A percentile compares a stretch with the other conserved stretches of the same genome.
These are phyloP conservation scores for Phainopepla nitens DNA, from an alignment of 2,113 vertebrate species.

Conservation along the genomic window DNA sequence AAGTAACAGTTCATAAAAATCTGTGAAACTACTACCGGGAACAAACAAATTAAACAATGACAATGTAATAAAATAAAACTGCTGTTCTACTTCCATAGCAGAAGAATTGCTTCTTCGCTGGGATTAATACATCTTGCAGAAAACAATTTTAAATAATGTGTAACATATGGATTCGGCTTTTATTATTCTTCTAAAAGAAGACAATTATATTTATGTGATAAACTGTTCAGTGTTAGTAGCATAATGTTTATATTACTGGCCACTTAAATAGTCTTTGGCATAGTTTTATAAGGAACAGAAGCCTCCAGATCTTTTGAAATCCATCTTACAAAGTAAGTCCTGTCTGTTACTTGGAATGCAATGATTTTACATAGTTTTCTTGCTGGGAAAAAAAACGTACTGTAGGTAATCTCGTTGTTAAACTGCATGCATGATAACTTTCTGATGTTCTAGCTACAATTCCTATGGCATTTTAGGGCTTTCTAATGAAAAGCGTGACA, in stretches of 20 bases:
- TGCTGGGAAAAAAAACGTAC: not conserved
- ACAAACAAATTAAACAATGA: constrained; percentile 77
- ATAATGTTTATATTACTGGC: constrained; percentile 75
- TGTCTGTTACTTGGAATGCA: constrained; percentile 49
- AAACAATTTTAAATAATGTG: constrained; percentile 75
- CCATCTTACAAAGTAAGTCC: constrained; percentile 46
- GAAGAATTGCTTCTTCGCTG: constrained; percentile 68
- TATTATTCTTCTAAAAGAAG: constrained; percentile 76
- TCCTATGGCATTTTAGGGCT: not conserved
- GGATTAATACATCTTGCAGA: constrained; percentile 70
- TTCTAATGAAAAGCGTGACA: not conserved
- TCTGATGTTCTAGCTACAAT: not conserved
- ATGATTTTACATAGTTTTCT: not conserved
- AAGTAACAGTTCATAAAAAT: constrained; percentile 76
- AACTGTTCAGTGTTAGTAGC: constrained; percentile 74
- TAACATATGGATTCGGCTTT: constrained; percentile 75
- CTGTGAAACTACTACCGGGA: constrained; percentile 67
- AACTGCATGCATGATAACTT: constrained; percentile 2
- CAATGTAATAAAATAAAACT: constrained; percentile 71
- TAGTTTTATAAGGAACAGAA: constrained; percentile 66
- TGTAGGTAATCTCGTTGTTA: constrained; percentile 18
- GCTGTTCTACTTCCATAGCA: constrained; percentile 55
- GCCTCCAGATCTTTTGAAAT: constrained; percentile 64
- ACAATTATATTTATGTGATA: constrained; percentile 80
- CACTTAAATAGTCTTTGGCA: constrained; percentile 71